Base-by-base conservation (phyloP, 2,888 invertebrate genomes). In the Gasteruption jaculator region DNA sequence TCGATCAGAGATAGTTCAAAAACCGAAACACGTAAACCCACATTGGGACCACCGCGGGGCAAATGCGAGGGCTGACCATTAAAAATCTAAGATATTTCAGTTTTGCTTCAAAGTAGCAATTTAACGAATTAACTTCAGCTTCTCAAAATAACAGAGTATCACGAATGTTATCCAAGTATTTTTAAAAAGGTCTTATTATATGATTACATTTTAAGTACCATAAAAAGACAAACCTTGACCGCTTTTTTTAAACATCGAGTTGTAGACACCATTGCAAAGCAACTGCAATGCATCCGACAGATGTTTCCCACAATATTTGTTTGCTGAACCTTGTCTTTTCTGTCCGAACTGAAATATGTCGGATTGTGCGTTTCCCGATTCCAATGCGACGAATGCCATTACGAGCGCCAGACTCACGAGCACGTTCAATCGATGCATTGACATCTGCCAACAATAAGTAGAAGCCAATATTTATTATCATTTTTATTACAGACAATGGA, bases 261-360 rank as follows among this genome's bases (percentile, higher is more conserved):
- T 68, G 50, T 71, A 73, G 19, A 55, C 50, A 15, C 72, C 70
- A 29, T 61, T 55, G 48, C 73, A 73, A 16, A 73, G 49, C n/a
- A 61, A 45, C 37, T 62, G 60, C 15, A 73, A 52, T 5, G 64
- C 59, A 43, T 62, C 63, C 5, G 73, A 61, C 16, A 73, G 57
- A 37, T 58, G 50, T 37, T 53, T 56, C 32, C 73, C 73, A 48
- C 73, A 73, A 49, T 70, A 71, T 41, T 62, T 62, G 15, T 54
- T 56, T 20, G 38, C 43, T 20, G 49, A 20, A 18, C n/a, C 15
- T 31, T 3, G 45, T 22, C 53, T 45, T 22, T 60, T 60, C 34
- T 56, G 52, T 12, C 46, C 46, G 40, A 53, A 56, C 11, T 57
- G 57, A 32, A 53, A 57, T 4, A 56, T 36, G 37, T 60, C 56